These are phyloP conservation scores for Siderastrea siderea DNA, from an alignment of 92 coral and sea anemone genomes.

Conservation along the genomic window DNA sequence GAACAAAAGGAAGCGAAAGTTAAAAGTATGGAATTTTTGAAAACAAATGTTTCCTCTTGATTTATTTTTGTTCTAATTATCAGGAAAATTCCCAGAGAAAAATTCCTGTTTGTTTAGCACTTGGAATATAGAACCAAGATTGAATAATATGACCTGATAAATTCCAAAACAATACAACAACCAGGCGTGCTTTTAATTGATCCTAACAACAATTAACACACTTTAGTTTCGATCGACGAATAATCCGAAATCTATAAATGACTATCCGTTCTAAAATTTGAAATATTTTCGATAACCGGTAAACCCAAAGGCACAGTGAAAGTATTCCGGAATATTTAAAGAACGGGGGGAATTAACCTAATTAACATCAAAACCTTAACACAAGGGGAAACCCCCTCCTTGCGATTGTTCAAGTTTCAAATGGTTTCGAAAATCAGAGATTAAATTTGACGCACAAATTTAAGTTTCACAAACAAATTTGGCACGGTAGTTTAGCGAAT, in stretches of 20 bases:
- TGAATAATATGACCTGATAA: constrained; percentile 58
- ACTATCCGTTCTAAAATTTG: not conserved
- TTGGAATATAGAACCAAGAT: not conserved
- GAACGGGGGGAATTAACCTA: not conserved
- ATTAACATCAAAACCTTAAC: not conserved
- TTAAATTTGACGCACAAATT: too few relatives aligned
- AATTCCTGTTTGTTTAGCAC: not conserved
- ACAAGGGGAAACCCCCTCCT: constrained; percentile 8
- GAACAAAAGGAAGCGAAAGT: too few relatives aligned
- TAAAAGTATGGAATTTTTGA: too few relatives aligned
- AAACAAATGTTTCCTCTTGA: too few relatives aligned
- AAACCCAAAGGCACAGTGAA: not conserved
- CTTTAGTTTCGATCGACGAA: not conserved
- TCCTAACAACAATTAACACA: not conserved
- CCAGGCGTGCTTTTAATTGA: not conserved
- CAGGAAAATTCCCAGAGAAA: too few relatives aligned
- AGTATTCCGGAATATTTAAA: not conserved
- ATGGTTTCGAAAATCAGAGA: constrained; percentile 1
- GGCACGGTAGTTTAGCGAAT: not conserved
- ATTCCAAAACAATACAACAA: constrained; percentile 47
- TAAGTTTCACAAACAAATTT: not conserved
- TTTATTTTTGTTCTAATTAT: too few relatives aligned
- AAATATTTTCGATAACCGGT: not conserved
- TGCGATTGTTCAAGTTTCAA: not conserved
- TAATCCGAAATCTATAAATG: not conserved